A percentile compares a stretch with the other conserved stretches of the same genome.
Evolutionary conservation across 1,140 invertebrate genomes (phyloP).

Genomic region (Tachypleus tridentatus): DNA sequence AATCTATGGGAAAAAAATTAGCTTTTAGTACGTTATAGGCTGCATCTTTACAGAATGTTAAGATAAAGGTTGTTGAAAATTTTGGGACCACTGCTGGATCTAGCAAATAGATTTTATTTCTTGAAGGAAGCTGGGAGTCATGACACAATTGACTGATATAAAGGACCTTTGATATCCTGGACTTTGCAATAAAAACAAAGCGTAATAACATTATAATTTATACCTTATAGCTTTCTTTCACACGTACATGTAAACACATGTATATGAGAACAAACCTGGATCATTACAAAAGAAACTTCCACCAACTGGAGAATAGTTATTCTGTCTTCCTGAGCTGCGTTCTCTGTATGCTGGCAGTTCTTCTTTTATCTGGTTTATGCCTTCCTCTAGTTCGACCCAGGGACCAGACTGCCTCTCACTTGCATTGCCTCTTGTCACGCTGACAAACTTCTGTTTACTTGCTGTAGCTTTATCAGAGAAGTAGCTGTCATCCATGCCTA

Average conservation of each 20-base stretch:
- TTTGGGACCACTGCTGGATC: too few species aligned
- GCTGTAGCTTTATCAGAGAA: background rate
- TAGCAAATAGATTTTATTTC: too few species aligned
- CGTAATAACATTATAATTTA: background rate
- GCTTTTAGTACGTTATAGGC: too few species aligned
- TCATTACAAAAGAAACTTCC: conserved; percentile 50
- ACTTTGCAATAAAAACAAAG: background rate
- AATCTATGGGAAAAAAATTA: too few species aligned
- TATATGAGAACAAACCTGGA: conserved; percentile 37
- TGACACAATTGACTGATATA: too few species aligned
- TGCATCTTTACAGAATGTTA: too few species aligned
- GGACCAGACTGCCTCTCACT: conserved; percentile 9
- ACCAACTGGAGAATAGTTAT: conserved; percentile 6
- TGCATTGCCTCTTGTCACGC: conserved; percentile 6
- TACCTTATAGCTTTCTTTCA: background rate
- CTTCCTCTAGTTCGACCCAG: background rate
- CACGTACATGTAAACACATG: conserved; percentile 4
- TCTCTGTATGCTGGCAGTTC: conserved; percentile 25
- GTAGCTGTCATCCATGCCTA: conserved; percentile 4
- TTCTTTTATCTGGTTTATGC: background rate
- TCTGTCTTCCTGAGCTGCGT: conserved; percentile 4
- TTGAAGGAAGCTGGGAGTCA: too few species aligned
- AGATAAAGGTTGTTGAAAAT: too few species aligned
- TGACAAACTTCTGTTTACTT: conserved; percentile 13
- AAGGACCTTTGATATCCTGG: too few species aligned